Evolutionary conservation across 2,888 invertebrate genomes (phyloP).

Genomic region (Drosophila pseudotakahashii): DNA sequence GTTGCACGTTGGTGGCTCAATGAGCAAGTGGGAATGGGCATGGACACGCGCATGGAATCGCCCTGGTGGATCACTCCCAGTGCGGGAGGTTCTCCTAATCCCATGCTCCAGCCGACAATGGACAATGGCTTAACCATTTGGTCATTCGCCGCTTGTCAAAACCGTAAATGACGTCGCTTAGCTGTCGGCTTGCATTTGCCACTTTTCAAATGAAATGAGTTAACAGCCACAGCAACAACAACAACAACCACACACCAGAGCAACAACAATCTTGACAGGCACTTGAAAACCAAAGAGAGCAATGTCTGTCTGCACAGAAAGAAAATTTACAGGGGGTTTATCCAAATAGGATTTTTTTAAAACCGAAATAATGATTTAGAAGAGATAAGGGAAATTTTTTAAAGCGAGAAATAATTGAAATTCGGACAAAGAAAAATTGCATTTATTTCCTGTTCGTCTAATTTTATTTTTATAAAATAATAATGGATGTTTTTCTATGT

Average conservation of each 20-base stretch:
- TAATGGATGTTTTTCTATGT: neutral
- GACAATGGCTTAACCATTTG: constrained; percentile 59
- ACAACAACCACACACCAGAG: constrained; percentile 31
- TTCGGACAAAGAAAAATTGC: no score
- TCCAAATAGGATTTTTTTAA: no score
- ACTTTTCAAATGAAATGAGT: constrained; percentile 64
- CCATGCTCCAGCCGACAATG: constrained; percentile 15
- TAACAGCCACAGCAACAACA: constrained; percentile 23
- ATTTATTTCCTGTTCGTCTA: no score
- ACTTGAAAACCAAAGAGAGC: constrained; percentile 60
- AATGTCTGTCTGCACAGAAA: constrained; percentile 7
- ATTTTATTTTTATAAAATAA: no score
- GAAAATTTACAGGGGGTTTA: neutral
- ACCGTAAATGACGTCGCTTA: constrained; percentile 79
- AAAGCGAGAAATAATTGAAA: no score
- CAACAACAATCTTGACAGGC: constrained; percentile 63
- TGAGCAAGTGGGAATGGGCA: constrained; percentile 31
- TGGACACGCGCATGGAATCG: constrained; percentile 11
- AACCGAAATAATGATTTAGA: no score
- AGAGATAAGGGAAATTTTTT: no score
- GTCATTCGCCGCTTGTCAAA: constrained; percentile 75
- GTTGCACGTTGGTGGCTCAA: constrained; percentile 61
- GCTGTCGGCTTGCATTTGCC: constrained; percentile 79
- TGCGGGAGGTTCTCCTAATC: constrained; percentile 1
- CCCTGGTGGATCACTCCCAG: neutral